Evolutionary conservation across 2,888 invertebrate genomes (phyloP), one percentile per base, ranked within the genome.

Genomic region (Ditylenchus weischeri): DNA sequence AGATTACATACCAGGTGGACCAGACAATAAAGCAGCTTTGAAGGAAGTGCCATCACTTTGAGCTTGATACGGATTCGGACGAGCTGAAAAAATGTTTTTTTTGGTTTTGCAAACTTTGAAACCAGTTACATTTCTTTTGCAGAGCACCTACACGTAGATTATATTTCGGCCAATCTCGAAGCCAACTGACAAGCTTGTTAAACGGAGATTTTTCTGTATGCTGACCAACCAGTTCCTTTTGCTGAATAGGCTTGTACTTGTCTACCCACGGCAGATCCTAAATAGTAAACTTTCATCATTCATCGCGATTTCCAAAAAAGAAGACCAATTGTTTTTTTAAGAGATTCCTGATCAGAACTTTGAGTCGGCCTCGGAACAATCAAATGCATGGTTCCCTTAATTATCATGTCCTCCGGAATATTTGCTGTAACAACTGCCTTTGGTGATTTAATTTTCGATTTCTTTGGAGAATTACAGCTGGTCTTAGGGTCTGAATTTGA

Each of bases 141-240:
- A 86, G 85, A 43, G 86, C 86, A 49, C 86, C 87, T 61, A 83
- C 73, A n/a, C 84, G 83, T 48, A 89, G 88, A 85, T 91, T 92
- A 70, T 88, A 66, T 35, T 73, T 87, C 78, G 92, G 89, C 98
- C 98, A 99, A 82, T 90, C 90, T 5, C 88, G 86, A 59, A 99
- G 85, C 96, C 96, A 99, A 74, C 87, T 88, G 15, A 88, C 85
- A 65, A 98, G 86, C 83, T 95, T 96, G 75, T 88, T 89, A 62
- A 91, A 91, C 85, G 90, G 91, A 83, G 94, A 94, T 61, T 89
- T 89, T 2, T 92, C 90, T 0, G 91, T 92, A 76, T 90, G 90
- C 83, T 96, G 96, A 0, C 98, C 98, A 76, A 98, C 90, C 65
- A 99, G 90, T 74, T 90, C 89, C 82, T 91, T 93, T 35, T 91